phyloP scores from a whole-genome alignment of 2,888 invertebrate genomes.

The Litoditis marina region DNA sequence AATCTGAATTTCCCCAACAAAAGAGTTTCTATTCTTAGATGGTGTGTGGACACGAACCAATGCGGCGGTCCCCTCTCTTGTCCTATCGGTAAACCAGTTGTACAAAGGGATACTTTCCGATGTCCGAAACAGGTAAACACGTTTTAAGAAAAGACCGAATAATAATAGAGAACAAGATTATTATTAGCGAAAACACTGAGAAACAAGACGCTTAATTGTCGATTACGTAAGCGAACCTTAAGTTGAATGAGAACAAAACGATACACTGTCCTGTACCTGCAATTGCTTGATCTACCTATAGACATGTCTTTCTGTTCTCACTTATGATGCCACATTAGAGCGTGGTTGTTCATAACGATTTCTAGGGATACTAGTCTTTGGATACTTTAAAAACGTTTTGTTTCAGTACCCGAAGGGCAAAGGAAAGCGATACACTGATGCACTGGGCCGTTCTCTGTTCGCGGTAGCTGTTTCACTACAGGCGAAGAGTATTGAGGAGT shows the following conservation, averaged over 20 bases:
- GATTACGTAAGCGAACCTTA: too few species aligned
- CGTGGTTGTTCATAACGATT: too few species aligned
- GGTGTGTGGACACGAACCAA: slow-evolving; percentile 52
- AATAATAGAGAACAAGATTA: not conserved
- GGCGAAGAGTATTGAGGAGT: slow-evolving; percentile 49
- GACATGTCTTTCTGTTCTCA: too few species aligned
- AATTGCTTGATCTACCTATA: too few species aligned
- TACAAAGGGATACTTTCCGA: slow-evolving; percentile 58
- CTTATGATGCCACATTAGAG: too few species aligned
- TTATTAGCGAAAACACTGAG: not conserved
- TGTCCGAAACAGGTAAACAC: slow-evolving; percentile 46
- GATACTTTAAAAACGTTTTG: not conserved
- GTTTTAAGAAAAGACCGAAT: not conserved
- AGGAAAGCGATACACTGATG: slow-evolving; percentile 58
- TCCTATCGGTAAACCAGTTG: slow-evolving; percentile 54
- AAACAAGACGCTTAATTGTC: not conserved
- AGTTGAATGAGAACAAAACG: too few species aligned
- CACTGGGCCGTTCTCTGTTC: slow-evolving; percentile 57
- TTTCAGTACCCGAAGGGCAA: slow-evolving; percentile 38
- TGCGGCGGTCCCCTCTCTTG: slow-evolving; percentile 59
- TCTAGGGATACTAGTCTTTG: too few species aligned
- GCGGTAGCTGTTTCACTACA: slow-evolving; percentile 51
- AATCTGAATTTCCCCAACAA: too few species aligned
- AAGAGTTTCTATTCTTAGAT: too few species aligned
- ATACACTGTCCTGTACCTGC: too few species aligned